phyloP scores from a whole-genome alignment of 2,797 vertebrate genomes.

The Acrossocheilus fasciatus region DNA sequence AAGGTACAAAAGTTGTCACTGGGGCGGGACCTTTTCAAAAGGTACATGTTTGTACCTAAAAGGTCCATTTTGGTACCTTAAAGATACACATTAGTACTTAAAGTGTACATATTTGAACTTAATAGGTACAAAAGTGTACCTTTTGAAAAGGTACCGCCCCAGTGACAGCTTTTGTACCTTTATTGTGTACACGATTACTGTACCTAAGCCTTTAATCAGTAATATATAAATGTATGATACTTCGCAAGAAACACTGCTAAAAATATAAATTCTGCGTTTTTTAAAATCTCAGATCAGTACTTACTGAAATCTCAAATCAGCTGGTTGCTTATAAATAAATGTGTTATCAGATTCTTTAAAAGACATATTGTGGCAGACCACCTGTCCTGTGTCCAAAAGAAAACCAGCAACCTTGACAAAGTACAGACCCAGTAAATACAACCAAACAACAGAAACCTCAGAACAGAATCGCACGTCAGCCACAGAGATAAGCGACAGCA shows the following conservation, averaged over 20 bases:
- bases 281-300: neutral
- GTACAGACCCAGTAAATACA: neutral
- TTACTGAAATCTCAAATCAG: neutral
- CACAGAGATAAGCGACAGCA: neutral
- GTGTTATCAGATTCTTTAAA: neutral
- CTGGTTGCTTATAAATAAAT: neutral
- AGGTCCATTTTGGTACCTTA: too few relatives aligned
- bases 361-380: neutral
- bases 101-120: too few relatives aligned
- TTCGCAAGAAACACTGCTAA: neutral
- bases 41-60: too few relatives aligned
- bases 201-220: neutral
- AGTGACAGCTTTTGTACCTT: too few relatives aligned
- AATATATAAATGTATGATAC: neutral
- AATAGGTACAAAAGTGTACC: too few relatives aligned
- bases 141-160: too few relatives aligned
- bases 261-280: neutral
- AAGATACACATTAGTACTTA: too few relatives aligned
- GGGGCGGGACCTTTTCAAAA: too few relatives aligned
- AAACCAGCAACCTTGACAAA: slow-evolving; percentile 10
- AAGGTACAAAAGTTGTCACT: too few relatives aligned
- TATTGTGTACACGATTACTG: too few relatives aligned
- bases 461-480: neutral
- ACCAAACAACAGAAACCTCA: neutral
- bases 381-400: neutral